Evolutionary conservation across 2,797 vertebrate genomes (phyloP).

Genomic region (Acanthopagrus latus): DNA sequence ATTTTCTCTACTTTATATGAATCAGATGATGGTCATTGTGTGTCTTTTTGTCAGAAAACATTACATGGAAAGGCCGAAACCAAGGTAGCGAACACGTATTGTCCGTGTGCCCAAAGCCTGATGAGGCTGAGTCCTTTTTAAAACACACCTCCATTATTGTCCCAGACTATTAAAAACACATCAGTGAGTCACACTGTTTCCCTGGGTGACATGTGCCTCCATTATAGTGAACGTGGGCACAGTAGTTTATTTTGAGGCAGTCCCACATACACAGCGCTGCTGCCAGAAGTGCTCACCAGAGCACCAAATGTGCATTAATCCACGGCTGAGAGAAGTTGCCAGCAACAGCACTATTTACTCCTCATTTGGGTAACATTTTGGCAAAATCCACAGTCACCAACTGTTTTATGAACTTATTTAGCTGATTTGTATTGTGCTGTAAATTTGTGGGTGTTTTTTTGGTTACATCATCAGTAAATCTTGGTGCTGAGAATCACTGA

Average conservation of each 20-base stretch:
- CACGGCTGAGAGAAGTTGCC: background rate
- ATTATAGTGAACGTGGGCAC: constrained; percentile 12
- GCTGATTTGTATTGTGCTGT: background rate
- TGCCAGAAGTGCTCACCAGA: constrained; percentile 35
- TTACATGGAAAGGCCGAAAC: background rate
- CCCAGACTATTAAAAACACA: constrained; percentile 23
- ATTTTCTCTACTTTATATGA: background rate
- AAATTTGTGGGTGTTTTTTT: no score
- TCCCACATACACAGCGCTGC: background rate
- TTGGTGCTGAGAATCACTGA: background rate
- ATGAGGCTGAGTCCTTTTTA: background rate
- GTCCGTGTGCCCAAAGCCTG: background rate
- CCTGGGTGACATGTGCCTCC: constrained; percentile 29
- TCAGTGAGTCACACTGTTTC: constrained; percentile 18
- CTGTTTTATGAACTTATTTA: background rate
- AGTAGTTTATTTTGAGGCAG: constrained; percentile 28
- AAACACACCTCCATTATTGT: constrained; percentile 1
- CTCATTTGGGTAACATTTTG: background rate
- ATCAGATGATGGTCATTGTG: no score
- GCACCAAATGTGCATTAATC: constrained; percentile 7
- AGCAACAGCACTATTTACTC: background rate
- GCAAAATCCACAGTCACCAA: background rate
- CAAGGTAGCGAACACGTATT: background rate
- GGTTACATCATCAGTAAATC: background rate
- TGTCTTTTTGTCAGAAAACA: background rate